Base-by-base conservation (phyloP, 23 tunicate genomes). In the Styela clava region DNA sequence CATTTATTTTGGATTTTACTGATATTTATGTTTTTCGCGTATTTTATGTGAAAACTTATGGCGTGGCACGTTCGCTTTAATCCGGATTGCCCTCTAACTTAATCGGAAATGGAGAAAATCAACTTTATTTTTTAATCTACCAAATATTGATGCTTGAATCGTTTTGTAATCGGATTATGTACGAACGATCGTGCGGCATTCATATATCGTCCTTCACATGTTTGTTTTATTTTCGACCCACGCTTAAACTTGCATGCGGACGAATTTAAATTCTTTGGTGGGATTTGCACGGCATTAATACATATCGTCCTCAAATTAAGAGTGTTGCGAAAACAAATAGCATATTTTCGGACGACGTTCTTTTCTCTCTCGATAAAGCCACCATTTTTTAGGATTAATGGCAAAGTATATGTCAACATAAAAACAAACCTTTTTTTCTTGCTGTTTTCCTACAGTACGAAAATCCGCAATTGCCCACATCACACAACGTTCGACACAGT, bases 401-500 rank as follows among this genome's bases (percentile, higher is more conserved):
- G 56, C 12, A 7, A 44, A 12, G 56, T 44, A 44, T 44, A 44
- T 44, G 12, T 44, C 56, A 44, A 44, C 56, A 44, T 44, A 44
- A 44, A 44, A 44, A 44, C 56, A 44, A 44, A 44, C 12, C 56
- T 24, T 27, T 31, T 71, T 23, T 71, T 25, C 44, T 32, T 71
- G 5, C 77, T 71, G 29, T 16, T 72, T 72, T 51, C 20, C 73
- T 84, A 3, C 88, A 86, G 68, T 91, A 83, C 82, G 97, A 91
- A 65, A 91, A 82, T 72, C 88, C 97, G 32, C 84, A 78, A 26
- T 19, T 64, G 22, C 97, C 97, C 61, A 84, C 79, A 0, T 91
- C 97, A 5, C 97, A 86, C 86, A 87, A 82, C 79, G 86, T 91
- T 28, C 85, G 97, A 24, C 91, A 71, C 79, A 86, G 88, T 61